Percentiles rank a stretch among this genome's conserved stretches.
Conservation (phyloP, 2,888 invertebrate species). For the Netelia fuscicornis region DNA sequence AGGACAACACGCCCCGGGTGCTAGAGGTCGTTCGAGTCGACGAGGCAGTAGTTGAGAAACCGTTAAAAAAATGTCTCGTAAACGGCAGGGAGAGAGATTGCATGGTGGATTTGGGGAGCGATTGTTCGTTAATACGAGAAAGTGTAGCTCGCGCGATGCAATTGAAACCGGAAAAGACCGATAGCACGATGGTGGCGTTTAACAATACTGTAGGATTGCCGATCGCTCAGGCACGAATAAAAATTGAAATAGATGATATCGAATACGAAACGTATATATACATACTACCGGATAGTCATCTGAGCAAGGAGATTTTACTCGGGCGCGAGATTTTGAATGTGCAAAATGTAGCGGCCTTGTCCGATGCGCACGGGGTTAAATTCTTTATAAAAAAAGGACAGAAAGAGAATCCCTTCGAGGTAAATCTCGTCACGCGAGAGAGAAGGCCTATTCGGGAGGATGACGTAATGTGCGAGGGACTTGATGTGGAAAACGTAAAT, state of each 20-base stretch:
- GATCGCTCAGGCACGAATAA: slow-evolving; percentile 31
- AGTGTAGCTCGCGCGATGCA: slow-evolving; percentile 30
- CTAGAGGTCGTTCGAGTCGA: slow-evolving; percentile 26
- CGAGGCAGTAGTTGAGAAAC: slow-evolving; percentile 24
- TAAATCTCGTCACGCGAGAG: not conserved
- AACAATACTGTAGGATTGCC: slow-evolving; percentile 35
- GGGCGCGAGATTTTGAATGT: slow-evolving; percentile 35
- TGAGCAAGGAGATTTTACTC: slow-evolving; percentile 39
- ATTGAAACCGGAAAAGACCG: slow-evolving; percentile 31
- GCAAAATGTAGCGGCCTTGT: not conserved
- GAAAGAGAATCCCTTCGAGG: not conserved
- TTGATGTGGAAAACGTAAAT: not conserved
- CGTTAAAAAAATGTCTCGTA: slow-evolving; percentile 37
- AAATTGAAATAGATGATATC: slow-evolving; percentile 26
- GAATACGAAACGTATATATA: slow-evolving; percentile 29
- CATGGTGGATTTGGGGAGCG: slow-evolving; percentile 53
- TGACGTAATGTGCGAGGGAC: slow-evolving; percentile 31
- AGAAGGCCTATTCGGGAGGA: not conserved
- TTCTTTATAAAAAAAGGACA: not conserved
- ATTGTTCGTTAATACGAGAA: slow-evolving; percentile 51
- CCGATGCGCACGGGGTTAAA: slow-evolving; percentile 35
- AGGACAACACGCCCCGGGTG: slow-evolving; percentile 3
- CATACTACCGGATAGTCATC: slow-evolving; percentile 43
- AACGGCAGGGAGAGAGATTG: slow-evolving; percentile 35
- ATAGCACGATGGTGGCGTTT: slow-evolving; percentile 34